phyloP scores from a whole-genome alignment of 2,113 vertebrate species.

The Apistogramma diplotaenia region DNA sequence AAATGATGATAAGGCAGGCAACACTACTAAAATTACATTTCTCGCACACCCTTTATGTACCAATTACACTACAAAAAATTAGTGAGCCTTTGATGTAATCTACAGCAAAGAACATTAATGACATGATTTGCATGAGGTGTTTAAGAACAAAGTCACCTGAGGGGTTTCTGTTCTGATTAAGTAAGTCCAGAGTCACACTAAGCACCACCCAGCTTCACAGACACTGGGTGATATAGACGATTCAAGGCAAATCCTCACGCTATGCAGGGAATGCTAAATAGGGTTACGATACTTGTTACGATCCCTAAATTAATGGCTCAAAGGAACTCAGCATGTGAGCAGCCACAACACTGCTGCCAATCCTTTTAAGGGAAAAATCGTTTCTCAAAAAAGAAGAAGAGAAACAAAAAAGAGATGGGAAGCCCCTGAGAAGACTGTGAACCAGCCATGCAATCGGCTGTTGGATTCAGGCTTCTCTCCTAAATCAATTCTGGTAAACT shows the following conservation, averaged over 20 bases:
- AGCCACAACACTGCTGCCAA: too few relatives aligned
- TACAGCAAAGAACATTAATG: slow-evolving; percentile 56
- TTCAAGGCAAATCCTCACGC: slow-evolving; percentile 17
- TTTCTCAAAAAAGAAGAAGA: too few relatives aligned
- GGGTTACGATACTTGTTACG: neutral
- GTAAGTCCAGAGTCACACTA: slow-evolving; percentile 14
- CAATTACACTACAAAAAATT: slow-evolving; percentile 50
- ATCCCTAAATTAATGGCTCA: too few relatives aligned
- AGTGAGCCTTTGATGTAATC: slow-evolving; percentile 63
- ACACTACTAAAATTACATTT: slow-evolving; percentile 25
- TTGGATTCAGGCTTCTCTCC: too few relatives aligned
- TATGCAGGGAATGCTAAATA: neutral
- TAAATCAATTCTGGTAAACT: too few relatives aligned
- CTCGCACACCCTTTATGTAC: slow-evolving; percentile 21
- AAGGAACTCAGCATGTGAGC: too few relatives aligned
- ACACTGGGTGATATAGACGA: slow-evolving; percentile 16
- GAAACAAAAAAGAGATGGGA: too few relatives aligned
- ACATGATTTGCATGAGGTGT: slow-evolving; percentile 62
- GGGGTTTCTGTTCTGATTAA: slow-evolving; percentile 41
- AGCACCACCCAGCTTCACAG: slow-evolving; percentile 11
- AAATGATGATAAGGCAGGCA: slow-evolving; percentile 56
- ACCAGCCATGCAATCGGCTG: too few relatives aligned
- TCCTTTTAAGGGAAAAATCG: too few relatives aligned
- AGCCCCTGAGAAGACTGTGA: too few relatives aligned
- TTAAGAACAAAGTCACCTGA: slow-evolving; percentile 53